Conservation (phyloP, 2,113 vertebrate genomes). For the Deroptyus accipitrinus region DNA sequence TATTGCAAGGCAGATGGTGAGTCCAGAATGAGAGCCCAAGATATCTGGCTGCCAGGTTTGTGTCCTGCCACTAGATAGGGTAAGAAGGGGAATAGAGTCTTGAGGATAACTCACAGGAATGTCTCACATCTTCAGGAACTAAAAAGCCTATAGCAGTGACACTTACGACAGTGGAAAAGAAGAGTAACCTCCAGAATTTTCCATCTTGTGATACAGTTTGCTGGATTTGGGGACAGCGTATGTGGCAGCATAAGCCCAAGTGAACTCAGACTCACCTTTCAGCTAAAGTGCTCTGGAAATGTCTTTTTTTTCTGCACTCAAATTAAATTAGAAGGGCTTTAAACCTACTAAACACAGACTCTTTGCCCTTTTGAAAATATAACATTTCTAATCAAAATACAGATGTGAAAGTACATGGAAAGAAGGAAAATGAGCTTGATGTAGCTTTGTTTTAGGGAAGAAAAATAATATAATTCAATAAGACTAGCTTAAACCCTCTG, state of each 20-base stretch:
- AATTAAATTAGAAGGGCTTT: slow-evolving; percentile 67
- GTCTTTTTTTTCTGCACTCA: background rate
- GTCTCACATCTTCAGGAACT: background rate
- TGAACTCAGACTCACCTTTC: slow-evolving; percentile 56
- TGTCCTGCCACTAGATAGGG: background rate
- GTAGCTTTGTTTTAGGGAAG: slow-evolving; percentile 40
- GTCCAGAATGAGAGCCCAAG: background rate
- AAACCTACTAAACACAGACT: background rate
- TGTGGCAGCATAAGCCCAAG: background rate
- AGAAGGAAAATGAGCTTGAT: slow-evolving; percentile 35
- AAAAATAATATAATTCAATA: slow-evolving; percentile 67
- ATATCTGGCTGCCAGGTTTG: background rate
- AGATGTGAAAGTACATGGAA: slow-evolving; percentile 14
- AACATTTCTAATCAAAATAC: slow-evolving; percentile 61
- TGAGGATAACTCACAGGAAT: background rate
- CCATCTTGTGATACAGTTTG: background rate
- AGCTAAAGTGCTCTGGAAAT: slow-evolving; percentile 24
- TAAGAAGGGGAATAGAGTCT: background rate
- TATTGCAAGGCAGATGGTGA: background rate
- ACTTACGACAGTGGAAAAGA: background rate
- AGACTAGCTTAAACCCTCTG: slow-evolving; percentile 48
- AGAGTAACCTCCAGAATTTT: background rate
- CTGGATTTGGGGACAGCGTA: background rate
- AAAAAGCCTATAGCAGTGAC: background rate
- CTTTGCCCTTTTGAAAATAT: slow-evolving; percentile 35